phyloP scores from a whole-genome alignment of 2,113 vertebrate species.

The Colius striatus region DNA sequence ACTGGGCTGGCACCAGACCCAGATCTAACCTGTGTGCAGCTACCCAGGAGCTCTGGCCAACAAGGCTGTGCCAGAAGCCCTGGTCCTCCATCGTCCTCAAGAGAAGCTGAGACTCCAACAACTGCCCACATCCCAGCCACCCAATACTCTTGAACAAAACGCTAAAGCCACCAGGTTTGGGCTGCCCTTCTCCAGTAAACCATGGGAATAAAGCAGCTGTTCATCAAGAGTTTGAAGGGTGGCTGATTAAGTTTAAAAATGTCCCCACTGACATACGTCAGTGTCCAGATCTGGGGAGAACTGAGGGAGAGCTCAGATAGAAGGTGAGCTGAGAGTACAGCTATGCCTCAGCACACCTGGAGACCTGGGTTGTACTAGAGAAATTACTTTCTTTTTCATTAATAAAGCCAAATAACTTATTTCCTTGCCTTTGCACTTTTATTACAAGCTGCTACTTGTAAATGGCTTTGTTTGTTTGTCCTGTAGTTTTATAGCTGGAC shows the following conservation, averaged over 20 bases:
- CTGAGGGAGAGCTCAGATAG: not conserved
- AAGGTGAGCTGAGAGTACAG: not conserved
- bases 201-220: not conserved
- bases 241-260: not conserved
- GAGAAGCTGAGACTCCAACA: not conserved
- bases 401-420: constrained; percentile 51
- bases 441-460: constrained; percentile 4
- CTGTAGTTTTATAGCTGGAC: constrained; percentile 38
- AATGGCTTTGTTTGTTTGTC: constrained; percentile 60
- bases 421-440: constrained; percentile 47
- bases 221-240: not conserved
- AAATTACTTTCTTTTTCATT: constrained; percentile 61
- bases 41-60: not conserved
- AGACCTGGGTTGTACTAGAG: not conserved
- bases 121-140: not conserved
- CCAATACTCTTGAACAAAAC: not conserved
- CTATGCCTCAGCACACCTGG: not conserved
- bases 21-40: not conserved
- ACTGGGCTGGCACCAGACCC: not conserved
- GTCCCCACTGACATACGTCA: not conserved
- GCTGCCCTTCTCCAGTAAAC: not conserved
- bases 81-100: not conserved
- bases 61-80: not conserved
- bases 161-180: not conserved
- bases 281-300: not conserved